Conservation (phyloP, 1,140 invertebrate genomes). For the Leucophenga varia region DNA sequence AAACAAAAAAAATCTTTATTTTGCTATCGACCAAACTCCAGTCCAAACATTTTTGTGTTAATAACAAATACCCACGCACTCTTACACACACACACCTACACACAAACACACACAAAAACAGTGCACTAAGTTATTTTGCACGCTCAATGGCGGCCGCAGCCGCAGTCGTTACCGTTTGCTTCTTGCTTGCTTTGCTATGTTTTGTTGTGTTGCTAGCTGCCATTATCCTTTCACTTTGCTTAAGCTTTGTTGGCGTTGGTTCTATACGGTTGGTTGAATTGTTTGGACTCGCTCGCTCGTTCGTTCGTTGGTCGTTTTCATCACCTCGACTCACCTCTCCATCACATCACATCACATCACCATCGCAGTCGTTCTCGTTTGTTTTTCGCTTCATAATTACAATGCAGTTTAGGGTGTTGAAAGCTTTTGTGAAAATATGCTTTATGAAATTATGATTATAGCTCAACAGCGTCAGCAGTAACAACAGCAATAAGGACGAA, state of each 20-base stretch:
- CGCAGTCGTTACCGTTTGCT: neutral
- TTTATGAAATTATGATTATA: constrained; percentile 55
- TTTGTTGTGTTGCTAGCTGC: constrained; percentile 25
- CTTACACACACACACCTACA: constrained; percentile 6
- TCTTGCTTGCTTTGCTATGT: neutral
- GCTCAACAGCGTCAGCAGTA: constrained; percentile 43
- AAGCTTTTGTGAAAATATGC: constrained; percentile 54
- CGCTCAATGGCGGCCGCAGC: constrained; percentile 3
- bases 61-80: constrained; percentile 6
- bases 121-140: no score
- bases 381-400: constrained; percentile 37
- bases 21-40: no score
- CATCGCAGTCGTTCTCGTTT: constrained; percentile 1
- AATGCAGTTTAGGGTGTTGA: constrained; percentile 53
- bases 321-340: neutral
- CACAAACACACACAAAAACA: neutral
- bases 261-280: no score
- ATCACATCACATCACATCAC: neutral
- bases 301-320: constrained; percentile 17
- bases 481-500: constrained; percentile 12
- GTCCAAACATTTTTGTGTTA: no score
- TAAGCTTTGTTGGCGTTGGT: no score
- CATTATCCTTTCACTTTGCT: constrained; percentile 50
- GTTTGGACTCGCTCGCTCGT: constrained; percentile 24
- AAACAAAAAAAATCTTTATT: no score